Evolutionary conservation across 2,113 vertebrate genomes (phyloP).

Genomic region (Drymodes brunneopygia): DNA sequence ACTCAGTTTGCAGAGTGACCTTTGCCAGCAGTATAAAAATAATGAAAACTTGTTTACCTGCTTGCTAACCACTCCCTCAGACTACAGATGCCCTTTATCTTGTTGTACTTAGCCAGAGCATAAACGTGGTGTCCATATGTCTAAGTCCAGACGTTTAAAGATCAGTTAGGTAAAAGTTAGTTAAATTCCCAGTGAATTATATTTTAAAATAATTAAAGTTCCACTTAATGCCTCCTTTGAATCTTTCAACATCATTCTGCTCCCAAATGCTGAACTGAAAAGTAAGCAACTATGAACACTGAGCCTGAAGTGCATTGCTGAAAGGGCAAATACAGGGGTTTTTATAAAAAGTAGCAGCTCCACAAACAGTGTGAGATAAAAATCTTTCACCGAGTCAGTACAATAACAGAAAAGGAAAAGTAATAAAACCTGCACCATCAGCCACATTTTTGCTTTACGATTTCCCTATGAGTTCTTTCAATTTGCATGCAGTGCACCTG

Average conservation of each 20-base stretch:
- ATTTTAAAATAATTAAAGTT: neutral
- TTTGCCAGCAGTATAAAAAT: constrained; percentile 35
- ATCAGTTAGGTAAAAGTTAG: neutral
- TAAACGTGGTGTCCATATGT: neutral
- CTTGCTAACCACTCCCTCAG: constrained; percentile 25
- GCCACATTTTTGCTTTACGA: neutral
- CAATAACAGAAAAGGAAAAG: neutral
- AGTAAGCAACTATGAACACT: neutral
- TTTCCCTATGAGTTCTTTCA: neutral
- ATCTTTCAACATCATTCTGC: neutral
- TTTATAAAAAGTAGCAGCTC: neutral
- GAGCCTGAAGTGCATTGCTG: neutral
- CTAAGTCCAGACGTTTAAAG: neutral
- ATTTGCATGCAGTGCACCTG: neutral
- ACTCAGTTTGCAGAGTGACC: constrained; percentile 6
- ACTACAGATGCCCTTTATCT: neutral
- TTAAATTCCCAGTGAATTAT: neutral
- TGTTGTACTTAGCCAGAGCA: neutral
- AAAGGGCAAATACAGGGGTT: neutral
- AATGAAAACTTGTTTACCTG: constrained; percentile 45
- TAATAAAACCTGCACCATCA: neutral
- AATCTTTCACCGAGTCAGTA: neutral
- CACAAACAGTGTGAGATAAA: neutral
- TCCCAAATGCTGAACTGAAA: neutral
- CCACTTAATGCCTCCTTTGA: neutral